Evolutionary conservation across 2,888 invertebrate genomes (phyloP), one percentile per base, ranked within the genome.

Genomic region (Drosophila histrio): DNA sequence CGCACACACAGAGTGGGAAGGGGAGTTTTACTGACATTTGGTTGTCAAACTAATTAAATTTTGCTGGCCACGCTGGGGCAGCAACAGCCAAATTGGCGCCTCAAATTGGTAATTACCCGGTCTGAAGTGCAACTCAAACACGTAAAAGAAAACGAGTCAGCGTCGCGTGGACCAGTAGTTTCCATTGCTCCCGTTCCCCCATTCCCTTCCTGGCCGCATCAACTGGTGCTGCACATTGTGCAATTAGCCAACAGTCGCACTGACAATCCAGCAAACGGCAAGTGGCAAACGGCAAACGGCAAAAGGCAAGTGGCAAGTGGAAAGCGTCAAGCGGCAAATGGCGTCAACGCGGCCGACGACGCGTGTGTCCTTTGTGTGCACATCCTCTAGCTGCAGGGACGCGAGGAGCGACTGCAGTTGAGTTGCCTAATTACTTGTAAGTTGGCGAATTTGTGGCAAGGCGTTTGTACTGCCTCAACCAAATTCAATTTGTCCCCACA

Each of bases 401-500:
- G 17, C 5, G 24, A 7, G 30, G 11, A 8, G 21, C 5, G 30
- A 36, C 11, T 53, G 59, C 78, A 75, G 69, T 69, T 72, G 67
- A 78, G 81, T 77, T 85, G 89, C 86, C 89, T 90, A 90, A 90
- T 90, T 90, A 89, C 89, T 90, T 89, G 89, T 79, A 82, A 90
- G 85, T 89, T 84, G 85, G 83, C 74, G 80, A 89, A 87, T 81
- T 88, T 90, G 90, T 76, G 88, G 89, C 79, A 72, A 80, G 78
- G 68, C 87, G 74, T 56, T 80, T 53, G 76, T 54, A 34, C 63
- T 58, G 50, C 71, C 36, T 77, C 79, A 77, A 77, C 80, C 80
- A 88, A 89, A 89, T 90, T 89, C 87, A 90, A 89, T 90, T 90
- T 83, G 80, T 58, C 50, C 67, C 70, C 74, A 54, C 60, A 61